Evolutionary conservation across 2,113 vertebrate genomes (phyloP).

Genomic region (Neofelis nebulosa): DNA sequence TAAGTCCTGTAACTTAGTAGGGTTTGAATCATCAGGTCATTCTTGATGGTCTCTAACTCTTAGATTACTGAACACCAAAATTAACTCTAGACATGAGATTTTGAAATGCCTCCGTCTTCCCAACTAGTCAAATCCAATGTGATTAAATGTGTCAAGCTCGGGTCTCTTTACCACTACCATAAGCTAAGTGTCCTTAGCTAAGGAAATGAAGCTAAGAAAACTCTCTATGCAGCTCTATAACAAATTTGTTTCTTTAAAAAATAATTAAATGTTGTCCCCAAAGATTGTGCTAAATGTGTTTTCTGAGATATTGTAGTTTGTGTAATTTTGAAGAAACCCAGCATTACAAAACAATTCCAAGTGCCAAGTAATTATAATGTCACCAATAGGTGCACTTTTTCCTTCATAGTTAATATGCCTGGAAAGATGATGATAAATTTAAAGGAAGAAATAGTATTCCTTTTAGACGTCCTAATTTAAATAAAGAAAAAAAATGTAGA

Average conservation of each 20-base stretch:
- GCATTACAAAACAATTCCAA: slow-evolving; percentile 48
- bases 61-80: neutral
- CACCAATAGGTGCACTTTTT: slow-evolving; percentile 28
- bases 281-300: neutral
- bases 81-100: neutral
- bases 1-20: neutral
- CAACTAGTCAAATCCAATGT: neutral
- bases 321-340: slow-evolving; percentile 3
- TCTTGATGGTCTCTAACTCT: neutral
- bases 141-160: neutral
- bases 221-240: neutral
- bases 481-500: neutral
- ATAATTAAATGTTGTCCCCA: neutral
- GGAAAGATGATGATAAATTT: slow-evolving; percentile 39
- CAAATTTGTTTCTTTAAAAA: slow-evolving; percentile 7
- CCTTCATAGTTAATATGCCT: slow-evolving; percentile 46
- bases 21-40: neutral
- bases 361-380: slow-evolving; percentile 45
- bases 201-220: neutral
- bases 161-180: neutral
- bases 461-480: slow-evolving; percentile 44
- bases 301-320: neutral
- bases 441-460: slow-evolving; percentile 30
- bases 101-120: neutral
- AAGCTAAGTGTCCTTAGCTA: neutral